These are phyloP conservation scores for Brachyhypopomus gauderio DNA, from an alignment of 2,113 vertebrate genomes.

Conservation along the genomic window DNA sequence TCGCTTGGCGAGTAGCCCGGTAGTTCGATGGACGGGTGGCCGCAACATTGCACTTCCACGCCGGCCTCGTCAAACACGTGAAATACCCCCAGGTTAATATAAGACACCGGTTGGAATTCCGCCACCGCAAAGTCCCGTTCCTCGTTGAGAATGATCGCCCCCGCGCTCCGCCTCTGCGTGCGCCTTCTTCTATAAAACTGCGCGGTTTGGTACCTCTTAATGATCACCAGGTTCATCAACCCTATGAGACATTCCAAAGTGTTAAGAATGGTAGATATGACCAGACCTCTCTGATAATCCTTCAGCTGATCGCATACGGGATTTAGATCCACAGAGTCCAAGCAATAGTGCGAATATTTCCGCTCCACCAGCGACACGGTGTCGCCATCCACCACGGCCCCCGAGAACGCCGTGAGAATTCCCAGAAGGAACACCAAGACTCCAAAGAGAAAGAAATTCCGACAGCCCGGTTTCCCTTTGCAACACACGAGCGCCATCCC, in stretches of 20 bases:
- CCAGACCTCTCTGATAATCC: slow-evolving; percentile 88
- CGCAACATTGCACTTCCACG: slow-evolving; percentile 86
- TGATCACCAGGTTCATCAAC: slow-evolving; percentile 84
- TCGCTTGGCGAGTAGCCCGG: slow-evolving; percentile 89
- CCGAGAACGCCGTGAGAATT: slow-evolving; percentile 91
- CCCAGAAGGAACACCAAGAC: slow-evolving; percentile 89
- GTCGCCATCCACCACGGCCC: slow-evolving; percentile 94
- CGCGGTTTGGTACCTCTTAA: slow-evolving; percentile 85
- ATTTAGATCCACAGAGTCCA: slow-evolving; percentile 64
- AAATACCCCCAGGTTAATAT: slow-evolving; percentile 88
- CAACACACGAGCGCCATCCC: slow-evolving; percentile 85
- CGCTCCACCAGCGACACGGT: slow-evolving; percentile 89
- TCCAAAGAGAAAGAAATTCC: slow-evolving; percentile 89
- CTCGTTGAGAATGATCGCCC: slow-evolving; percentile 80
- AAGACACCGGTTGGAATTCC: slow-evolving; percentile 87
- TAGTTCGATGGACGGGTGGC: slow-evolving; percentile 90
- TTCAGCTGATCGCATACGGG: slow-evolving; percentile 80
- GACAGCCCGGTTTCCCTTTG: slow-evolving; percentile 79
- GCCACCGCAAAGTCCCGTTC: slow-evolving; percentile 81
- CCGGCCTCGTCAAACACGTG: slow-evolving; percentile 83
- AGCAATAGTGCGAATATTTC: slow-evolving; percentile 90
- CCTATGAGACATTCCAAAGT: slow-evolving; percentile 89
- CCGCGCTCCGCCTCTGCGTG: slow-evolving; percentile 74
- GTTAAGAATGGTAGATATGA: slow-evolving; percentile 91
- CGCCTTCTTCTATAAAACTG: slow-evolving; percentile 79